Percentiles rank a stretch among this genome's conserved stretches.
phyloP scores from a whole-genome alignment of 2,888 invertebrate species.

The Camponotus fellah region DNA sequence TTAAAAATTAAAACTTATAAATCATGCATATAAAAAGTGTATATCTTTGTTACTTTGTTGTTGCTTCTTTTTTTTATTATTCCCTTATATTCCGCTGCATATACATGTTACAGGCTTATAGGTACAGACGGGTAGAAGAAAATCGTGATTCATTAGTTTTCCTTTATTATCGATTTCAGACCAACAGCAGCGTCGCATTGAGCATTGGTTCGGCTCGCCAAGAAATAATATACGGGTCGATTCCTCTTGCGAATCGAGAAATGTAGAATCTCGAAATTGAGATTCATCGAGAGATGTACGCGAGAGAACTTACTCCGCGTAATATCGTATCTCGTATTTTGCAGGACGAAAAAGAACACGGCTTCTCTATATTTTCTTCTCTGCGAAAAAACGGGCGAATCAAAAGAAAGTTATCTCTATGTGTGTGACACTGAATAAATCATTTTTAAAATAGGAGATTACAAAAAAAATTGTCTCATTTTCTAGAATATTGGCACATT shows the following conservation, averaged over 20 bases:
- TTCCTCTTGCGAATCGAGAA: slow-evolving; percentile 37
- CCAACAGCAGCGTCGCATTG: slow-evolving; percentile 78
- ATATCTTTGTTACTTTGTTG: slow-evolving; percentile 58
- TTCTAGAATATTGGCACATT: background rate
- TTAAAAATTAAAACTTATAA: slow-evolving; percentile 72
- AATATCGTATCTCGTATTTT: slow-evolving; percentile 54
- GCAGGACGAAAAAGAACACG: slow-evolving; percentile 18
- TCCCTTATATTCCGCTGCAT: slow-evolving; percentile 72
- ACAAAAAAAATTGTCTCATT: background rate
- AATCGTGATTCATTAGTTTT: slow-evolving; percentile 73
- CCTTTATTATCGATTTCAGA: slow-evolving; percentile 78
- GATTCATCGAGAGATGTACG: background rate
- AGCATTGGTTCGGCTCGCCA: slow-evolving; percentile 78
- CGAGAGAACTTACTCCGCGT: slow-evolving; percentile 25
- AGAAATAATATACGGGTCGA: slow-evolving; percentile 67
- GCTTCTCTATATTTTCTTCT: background rate
- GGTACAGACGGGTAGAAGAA: slow-evolving; percentile 73
- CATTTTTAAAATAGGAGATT: background rate
- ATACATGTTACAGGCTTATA: slow-evolving; percentile 74
- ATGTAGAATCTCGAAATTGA: slow-evolving; percentile 15
- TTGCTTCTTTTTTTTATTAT: slow-evolving; percentile 58
- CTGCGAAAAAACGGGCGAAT: slow-evolving; percentile 22
- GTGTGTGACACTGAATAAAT: background rate
- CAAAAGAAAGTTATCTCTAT: slow-evolving; percentile 2
- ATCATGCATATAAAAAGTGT: slow-evolving; percentile 77